Conservation (phyloP, 92 coral and sea anemone genomes). For the Bergia sp. region DNA sequence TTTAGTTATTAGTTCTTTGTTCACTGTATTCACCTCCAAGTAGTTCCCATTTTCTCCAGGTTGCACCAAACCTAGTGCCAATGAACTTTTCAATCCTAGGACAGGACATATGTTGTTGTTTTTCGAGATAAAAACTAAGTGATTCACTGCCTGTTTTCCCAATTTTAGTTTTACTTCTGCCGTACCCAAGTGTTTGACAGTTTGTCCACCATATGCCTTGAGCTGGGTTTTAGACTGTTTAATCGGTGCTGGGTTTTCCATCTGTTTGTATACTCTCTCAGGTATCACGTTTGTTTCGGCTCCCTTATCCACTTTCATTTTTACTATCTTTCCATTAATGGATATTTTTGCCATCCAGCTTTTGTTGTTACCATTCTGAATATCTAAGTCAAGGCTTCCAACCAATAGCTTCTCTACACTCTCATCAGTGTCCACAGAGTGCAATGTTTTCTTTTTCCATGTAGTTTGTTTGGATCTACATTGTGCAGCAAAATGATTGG, state of each 20-base stretch:
- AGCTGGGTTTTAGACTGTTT: constrained; percentile 22
- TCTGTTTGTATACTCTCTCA: constrained; percentile 3
- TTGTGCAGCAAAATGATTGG: too few relatives aligned
- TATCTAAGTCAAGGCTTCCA: constrained; percentile 13
- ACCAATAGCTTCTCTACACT: constrained; percentile 5
- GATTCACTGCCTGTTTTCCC: not conserved
- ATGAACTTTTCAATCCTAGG: constrained; percentile 6
- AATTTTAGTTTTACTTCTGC: constrained; percentile 11
- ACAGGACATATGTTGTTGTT: constrained; percentile 16
- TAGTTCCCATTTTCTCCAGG: constrained; percentile 3
- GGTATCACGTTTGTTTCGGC: constrained; percentile 39
- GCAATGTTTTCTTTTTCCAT: constrained; percentile 9
- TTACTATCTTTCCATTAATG: not conserved
- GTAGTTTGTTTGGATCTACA: not conserved
- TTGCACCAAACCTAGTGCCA: constrained; percentile 26
- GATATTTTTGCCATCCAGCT: constrained; percentile 4
- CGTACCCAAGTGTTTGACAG: constrained; percentile 24
- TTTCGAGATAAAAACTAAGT: constrained; percentile 12
- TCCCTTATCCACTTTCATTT: constrained; percentile 28
- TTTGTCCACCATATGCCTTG: constrained; percentile 21
- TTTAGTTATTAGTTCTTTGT: constrained; percentile 6
- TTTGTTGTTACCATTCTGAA: not conserved
- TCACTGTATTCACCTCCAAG: not conserved
- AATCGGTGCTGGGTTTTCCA: constrained; percentile 1
- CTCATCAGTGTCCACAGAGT: constrained; percentile 5